Evolutionary conservation across 2,797 vertebrate genomes (phyloP).

Genomic region (Taenioides sp.): DNA sequence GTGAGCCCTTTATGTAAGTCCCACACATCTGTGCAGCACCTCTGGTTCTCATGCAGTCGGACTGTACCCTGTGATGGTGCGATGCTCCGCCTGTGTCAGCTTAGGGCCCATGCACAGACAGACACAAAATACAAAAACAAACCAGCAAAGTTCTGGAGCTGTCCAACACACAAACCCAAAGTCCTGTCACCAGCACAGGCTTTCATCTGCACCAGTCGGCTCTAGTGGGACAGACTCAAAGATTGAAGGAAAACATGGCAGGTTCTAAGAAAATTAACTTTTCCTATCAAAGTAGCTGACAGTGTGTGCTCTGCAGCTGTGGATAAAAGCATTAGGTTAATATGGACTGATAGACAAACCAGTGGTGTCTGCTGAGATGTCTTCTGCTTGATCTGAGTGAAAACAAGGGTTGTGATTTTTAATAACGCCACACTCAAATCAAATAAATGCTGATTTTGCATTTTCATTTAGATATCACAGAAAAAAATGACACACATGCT

Average conservation of each 20-base stretch:
- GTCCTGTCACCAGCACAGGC: constrained; percentile 50
- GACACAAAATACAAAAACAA: constrained; percentile 61
- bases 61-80: neutral
- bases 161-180: constrained; percentile 62
- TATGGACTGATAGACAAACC: constrained; percentile 35
- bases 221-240: constrained; percentile 34
- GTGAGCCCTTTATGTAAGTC: constrained; percentile 53
- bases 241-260: constrained; percentile 36
- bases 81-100: constrained; percentile 19
- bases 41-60: constrained; percentile 14
- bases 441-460: constrained; percentile 8
- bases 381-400: constrained; percentile 32
- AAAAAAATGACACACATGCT: constrained; percentile 14
- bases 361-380: constrained; percentile 14
- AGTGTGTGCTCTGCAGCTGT: neutral
- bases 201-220: constrained; percentile 48
- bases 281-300: constrained; percentile 4
- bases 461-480: constrained; percentile 25
- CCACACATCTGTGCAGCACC: constrained; percentile 44
- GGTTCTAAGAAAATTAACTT: constrained; percentile 18
- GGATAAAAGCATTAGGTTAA: constrained; percentile 49
- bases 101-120: constrained; percentile 35
- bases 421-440: constrained; percentile 6
- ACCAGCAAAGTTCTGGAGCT: constrained; percentile 57
- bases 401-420: constrained; percentile 40